A percentile compares a stretch with the other conserved stretches of the same genome.
phyloP scores from a whole-genome alignment of 2,113 vertebrate species.

The Eurypyga helias region DNA sequence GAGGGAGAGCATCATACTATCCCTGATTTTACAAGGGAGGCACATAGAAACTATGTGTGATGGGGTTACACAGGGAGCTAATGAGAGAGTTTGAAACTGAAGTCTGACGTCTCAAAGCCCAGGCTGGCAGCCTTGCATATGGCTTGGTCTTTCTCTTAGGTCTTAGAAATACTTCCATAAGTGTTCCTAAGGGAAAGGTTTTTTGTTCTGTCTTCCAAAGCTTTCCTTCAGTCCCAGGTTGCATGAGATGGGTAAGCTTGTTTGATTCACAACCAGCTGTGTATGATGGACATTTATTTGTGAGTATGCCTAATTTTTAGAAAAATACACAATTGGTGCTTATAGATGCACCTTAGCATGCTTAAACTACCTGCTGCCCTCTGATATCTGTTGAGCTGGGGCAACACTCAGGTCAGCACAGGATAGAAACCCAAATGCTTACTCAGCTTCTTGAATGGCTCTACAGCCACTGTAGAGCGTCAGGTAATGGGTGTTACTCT shows the following conservation, averaged over 20 bases:
- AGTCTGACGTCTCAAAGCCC: neutral
- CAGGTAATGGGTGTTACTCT: neutral
- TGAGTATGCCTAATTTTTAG: neutral
- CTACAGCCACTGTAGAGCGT: neutral
- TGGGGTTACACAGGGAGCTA: neutral
- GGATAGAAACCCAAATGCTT: neutral
- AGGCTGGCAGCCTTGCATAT: neutral
- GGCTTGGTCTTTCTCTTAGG: neutral
- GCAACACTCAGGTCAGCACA: neutral
- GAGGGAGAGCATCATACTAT: neutral
- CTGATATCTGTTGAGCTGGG: neutral
- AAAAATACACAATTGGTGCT: neutral
- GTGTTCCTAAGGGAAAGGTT: neutral
- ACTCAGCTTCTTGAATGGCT: neutral
- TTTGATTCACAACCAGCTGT: neutral
- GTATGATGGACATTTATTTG: accelerated
- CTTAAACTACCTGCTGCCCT: neutral
- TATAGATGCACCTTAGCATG: neutral
- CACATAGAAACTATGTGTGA: neutral
- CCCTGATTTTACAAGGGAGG: neutral
- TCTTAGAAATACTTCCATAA: neutral
- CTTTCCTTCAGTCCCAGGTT: neutral
- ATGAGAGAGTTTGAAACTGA: neutral
- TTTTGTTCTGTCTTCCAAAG: neutral
- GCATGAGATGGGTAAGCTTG: neutral